Conservation (phyloP, 2,797 vertebrate genomes). For the Sebastes diploproa region DNA sequence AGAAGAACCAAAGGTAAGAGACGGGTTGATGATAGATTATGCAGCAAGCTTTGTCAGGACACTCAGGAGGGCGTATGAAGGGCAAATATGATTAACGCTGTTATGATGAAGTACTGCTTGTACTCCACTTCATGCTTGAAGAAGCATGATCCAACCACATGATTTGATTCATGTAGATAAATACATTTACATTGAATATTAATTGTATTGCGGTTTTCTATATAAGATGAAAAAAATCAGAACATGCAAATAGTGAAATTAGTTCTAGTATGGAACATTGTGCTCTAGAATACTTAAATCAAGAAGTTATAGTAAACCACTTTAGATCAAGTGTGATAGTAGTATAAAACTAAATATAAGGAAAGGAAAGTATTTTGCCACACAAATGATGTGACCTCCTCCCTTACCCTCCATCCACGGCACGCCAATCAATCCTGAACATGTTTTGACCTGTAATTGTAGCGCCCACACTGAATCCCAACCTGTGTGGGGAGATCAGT, state of each 20-base stretch:
- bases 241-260: not conserved
- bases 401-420: not conserved
- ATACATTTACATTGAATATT: too few relatives aligned
- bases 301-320: fast-evolving
- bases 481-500: not conserved
- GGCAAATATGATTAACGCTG: not conserved
- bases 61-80: conserved; percentile 16
- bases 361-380: not conserved
- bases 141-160: not conserved
- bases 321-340: too few relatives aligned
- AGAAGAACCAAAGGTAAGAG: conserved; percentile 23
- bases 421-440: not conserved
- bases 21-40: not conserved
- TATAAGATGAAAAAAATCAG: not conserved
- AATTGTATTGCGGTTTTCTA: not conserved
- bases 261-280: not conserved
- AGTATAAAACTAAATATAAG: too few relatives aligned
- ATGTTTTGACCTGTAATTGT: not conserved
- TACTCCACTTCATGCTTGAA: not conserved
- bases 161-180: not conserved
- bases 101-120: not conserved
- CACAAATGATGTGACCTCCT: not conserved
- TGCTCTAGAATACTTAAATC: not conserved
- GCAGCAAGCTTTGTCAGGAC: not conserved
- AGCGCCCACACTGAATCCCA: not conserved